Evolutionary conservation across 2,888 invertebrate species (phyloP), one percentile per base, ranked within the genome.

Genomic region (Callosobruchus maculatus): DNA sequence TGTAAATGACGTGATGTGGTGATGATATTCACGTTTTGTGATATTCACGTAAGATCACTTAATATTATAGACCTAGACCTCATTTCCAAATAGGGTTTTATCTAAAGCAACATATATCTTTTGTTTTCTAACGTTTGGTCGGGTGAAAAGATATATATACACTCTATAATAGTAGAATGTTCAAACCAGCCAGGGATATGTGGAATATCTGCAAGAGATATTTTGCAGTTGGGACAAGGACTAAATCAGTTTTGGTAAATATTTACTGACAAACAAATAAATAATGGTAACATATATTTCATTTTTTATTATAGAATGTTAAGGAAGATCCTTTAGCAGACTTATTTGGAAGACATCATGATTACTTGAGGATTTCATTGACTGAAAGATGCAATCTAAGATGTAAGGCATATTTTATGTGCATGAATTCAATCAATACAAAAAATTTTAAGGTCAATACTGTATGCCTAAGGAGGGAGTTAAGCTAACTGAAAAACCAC

Each of bases 381-480:
- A 98, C 98, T 0, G 99, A 99, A 88, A 90, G 94, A 77, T 99
- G 99, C 87, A 99, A 99, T 89, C 90, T 99, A 80, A 90, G 99
- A 90, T 99, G 99, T 98, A 90, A 92, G 94, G 90, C 67, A 5
- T 20, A 18, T 20, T 13, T 67, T 9, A 20, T n/a, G 21, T 21
- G 71, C 20, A 69, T 20, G 20, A 71, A 21, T 31, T 20, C 18
- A 3, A 31, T 31, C 0, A 77, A 20, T 20, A 70, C 21, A 3
- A 74, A 66, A 31, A 26, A 3, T 71, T 82, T 83, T 68, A 83
- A 97, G 97, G 97, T 88, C 92, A 93, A 81, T 99, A 99, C 88
- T 99, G 99, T 87, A 99, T 99, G 99, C 99, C 99, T 9, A 94
- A 93, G 68, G 97, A 97, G 84, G 99, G 99, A 70, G 96, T 98